phyloP scores from a whole-genome alignment of 2,888 invertebrate species.

The Tortricodes alternella region DNA sequence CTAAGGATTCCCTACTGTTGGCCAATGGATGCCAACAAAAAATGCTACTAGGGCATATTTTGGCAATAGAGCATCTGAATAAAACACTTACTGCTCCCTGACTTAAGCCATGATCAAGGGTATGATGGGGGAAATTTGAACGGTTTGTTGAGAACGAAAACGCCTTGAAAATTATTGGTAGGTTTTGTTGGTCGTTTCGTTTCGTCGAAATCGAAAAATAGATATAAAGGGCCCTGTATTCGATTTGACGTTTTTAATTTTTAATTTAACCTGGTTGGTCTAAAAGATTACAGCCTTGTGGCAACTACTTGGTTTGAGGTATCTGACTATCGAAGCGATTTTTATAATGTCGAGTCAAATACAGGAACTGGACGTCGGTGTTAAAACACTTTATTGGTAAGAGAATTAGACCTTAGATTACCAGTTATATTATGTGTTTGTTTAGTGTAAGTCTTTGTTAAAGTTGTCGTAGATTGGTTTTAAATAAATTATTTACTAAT shows the following conservation, averaged over 20 bases:
- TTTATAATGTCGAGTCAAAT: background rate
- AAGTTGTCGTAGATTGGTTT: slow-evolving; percentile 52
- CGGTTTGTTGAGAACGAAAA: background rate
- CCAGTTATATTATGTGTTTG: slow-evolving; percentile 29
- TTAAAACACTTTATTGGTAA: slow-evolving; percentile 58
- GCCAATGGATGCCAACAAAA: too few species aligned
- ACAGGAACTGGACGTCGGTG: slow-evolving; percentile 61
- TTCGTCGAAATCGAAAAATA: background rate
- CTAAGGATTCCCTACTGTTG: too few species aligned
- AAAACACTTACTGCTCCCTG: too few species aligned
- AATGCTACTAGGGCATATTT: too few species aligned
- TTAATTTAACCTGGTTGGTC: background rate
- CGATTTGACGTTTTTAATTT: background rate
- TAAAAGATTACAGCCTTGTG: background rate
- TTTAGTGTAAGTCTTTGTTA: slow-evolving; percentile 45
- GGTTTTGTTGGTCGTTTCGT: background rate
- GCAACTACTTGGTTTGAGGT: background rate
- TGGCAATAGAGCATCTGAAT: too few species aligned
- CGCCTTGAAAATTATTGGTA: background rate
- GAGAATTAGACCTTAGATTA: slow-evolving; percentile 8
- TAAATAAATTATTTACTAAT: slow-evolving; percentile 36
- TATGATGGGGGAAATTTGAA: too few species aligned
- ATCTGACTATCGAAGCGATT: background rate
- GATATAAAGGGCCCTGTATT: background rate
- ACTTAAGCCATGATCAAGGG: too few species aligned